Percentiles rank a stretch among this genome's conserved stretches.
These are phyloP conservation scores for Meloidogyne exigua DNA, from an alignment of 1,140 invertebrate genomes.

Conservation along the genomic window DNA sequence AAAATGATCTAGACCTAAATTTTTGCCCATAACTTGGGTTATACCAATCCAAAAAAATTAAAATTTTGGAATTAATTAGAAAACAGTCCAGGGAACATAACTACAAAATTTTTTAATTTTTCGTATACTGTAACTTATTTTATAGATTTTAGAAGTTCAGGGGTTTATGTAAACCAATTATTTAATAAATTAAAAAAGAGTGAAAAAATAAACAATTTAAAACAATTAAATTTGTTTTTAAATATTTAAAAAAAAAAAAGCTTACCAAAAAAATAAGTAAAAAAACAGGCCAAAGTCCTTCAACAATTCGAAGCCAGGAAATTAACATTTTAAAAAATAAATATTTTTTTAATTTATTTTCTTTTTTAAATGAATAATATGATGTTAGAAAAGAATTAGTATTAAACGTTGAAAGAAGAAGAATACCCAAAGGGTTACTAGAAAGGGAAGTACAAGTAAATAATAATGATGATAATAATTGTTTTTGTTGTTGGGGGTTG, in stretches of 20 bases:
- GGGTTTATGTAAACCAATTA: not conserved
- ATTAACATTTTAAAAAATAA: constrained; percentile 6
- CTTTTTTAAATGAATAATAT: not conserved
- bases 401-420: not conserved
- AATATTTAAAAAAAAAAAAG: not conserved
- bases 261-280: not conserved
- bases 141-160: not conserved
- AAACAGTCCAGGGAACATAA: not conserved
- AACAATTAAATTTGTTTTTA: not conserved
- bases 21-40: not conserved
- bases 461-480: not conserved
- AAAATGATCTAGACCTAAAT: not conserved
- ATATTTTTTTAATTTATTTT: not conserved
- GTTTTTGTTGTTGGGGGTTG: not conserved
- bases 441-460: not conserved
- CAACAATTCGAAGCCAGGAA: not conserved
- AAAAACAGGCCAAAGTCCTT: not conserved
- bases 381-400: not conserved
- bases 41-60: not conserved
- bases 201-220: not conserved
- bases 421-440: not conserved
- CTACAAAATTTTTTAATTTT: not conserved
- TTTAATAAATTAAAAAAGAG: too few relatives aligned
- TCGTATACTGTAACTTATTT: not conserved
- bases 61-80: not conserved